Evolutionary conservation across 2,888 invertebrate genomes (phyloP).

Genomic region (Biston betularia): DNA sequence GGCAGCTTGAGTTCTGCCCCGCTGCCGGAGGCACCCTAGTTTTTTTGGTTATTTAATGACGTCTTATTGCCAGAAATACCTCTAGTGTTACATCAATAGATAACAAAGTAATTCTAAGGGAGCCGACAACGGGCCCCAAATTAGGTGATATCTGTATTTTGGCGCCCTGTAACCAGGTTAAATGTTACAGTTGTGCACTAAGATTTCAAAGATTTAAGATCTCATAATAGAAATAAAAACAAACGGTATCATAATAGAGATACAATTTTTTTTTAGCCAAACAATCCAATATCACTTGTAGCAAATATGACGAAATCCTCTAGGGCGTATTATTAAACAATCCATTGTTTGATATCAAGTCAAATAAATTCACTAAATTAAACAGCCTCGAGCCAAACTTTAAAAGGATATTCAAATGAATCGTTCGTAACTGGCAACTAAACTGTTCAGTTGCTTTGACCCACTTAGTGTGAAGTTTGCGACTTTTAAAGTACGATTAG

Average conservation of each 20-base stretch:
- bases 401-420: constrained; percentile 45
- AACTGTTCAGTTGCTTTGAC: constrained; percentile 46
- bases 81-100: too few relatives aligned
- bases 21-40: too few relatives aligned
- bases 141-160: too few relatives aligned
- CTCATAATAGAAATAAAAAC: too few relatives aligned
- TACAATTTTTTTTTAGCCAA: not conserved
- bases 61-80: too few relatives aligned
- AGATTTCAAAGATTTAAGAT: too few relatives aligned
- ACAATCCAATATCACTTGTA: not conserved
- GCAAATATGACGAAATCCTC: constrained; percentile 11
- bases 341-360: constrained; percentile 38
- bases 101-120: too few relatives aligned
- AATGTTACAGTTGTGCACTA: too few relatives aligned
- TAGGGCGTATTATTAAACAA: constrained; percentile 26
- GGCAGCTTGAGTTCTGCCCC: too few relatives aligned
- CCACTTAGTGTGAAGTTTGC: constrained; percentile 38
- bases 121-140: too few relatives aligned
- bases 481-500: constrained; percentile 43
- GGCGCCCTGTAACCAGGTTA: too few relatives aligned
- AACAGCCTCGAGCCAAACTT: constrained; percentile 35
- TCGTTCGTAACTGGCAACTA: constrained; percentile 42
- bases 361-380: constrained; percentile 38
- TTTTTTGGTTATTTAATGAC: too few relatives aligned
- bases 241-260: not conserved